Conservation (phyloP, 1,140 invertebrate species). For the Heliconius congener region DNA sequence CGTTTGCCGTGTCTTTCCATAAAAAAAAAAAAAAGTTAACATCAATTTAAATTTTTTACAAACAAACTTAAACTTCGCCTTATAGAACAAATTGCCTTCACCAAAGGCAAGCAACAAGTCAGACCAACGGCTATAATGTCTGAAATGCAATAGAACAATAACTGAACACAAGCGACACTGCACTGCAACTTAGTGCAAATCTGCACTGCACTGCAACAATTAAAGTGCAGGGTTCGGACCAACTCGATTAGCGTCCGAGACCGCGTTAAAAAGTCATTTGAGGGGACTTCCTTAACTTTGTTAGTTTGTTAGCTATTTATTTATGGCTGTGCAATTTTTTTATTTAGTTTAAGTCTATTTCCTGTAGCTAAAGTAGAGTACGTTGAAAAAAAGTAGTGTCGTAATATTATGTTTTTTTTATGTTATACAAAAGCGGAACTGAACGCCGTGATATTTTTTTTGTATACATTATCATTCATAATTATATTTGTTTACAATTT, state of each 20-base stretch:
- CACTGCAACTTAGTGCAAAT: constrained; percentile 25
- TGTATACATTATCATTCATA: too few relatives aligned
- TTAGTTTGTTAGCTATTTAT: constrained; percentile 18
- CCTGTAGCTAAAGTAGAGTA: background rate
- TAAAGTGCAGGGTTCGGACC: constrained; percentile 48
- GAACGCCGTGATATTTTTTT: too few relatives aligned
- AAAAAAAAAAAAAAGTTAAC: too few relatives aligned
- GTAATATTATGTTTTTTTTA: too few relatives aligned
- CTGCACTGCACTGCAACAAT: constrained; percentile 48
- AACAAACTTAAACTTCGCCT: background rate
- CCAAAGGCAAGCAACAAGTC: background rate
- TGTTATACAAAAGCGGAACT: too few relatives aligned
- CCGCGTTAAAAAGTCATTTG: constrained; percentile 60
- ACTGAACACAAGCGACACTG: background rate
- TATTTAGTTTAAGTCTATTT: background rate
- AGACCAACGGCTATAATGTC: background rate
- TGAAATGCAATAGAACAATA: constrained; percentile 3
- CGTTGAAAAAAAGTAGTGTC: too few relatives aligned
- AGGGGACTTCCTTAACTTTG: constrained; percentile 47
- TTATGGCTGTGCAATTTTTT: background rate
- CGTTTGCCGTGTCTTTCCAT: too few relatives aligned
- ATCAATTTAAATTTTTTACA: background rate
- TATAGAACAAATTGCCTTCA: background rate
- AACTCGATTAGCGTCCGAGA: constrained; percentile 57
- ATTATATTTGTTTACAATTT: too few relatives aligned